Percentiles rank a stretch among this genome's conserved stretches.
Conservation (phyloP, 2,797 vertebrate genomes). For the Lophotriccus pileatus region DNA sequence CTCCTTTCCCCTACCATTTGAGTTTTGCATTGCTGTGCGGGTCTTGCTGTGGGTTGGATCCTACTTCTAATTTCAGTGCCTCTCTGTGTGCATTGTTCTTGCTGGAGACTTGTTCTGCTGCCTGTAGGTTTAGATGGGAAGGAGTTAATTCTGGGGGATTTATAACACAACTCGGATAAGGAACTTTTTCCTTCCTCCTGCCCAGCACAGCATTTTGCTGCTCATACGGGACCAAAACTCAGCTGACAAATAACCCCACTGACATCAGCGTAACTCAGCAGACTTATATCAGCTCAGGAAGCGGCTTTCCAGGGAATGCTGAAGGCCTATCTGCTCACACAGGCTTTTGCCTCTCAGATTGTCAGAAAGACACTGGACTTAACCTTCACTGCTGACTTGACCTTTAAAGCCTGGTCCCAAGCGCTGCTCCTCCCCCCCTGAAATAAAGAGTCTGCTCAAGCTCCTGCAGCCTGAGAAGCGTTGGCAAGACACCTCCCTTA, state of each 20-base stretch:
- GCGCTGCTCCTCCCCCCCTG: background rate
- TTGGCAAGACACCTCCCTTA: background rate
- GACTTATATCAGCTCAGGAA: background rate
- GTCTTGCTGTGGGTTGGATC: background rate
- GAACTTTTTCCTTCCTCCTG: background rate
- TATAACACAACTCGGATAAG: background rate
- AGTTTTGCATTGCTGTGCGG: background rate
- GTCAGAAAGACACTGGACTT: constrained; percentile 19
- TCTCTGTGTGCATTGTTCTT: background rate
- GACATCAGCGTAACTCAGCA: background rate
- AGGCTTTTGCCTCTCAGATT: background rate
- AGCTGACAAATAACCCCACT: background rate
- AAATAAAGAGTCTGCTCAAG: background rate
- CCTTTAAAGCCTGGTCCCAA: constrained; percentile 6
- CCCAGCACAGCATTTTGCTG: background rate
- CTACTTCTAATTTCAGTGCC: background rate
- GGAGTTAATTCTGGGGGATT: background rate
- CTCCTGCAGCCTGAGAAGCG: background rate
- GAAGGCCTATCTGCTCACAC: background rate
- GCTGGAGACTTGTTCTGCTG: background rate
- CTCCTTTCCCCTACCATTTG: background rate
- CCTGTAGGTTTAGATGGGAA: background rate
- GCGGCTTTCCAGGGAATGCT: background rate
- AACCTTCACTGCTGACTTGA: background rate
- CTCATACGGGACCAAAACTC: background rate